Evolutionary conservation across 2,888 invertebrate genomes (phyloP).

Genomic region (Rosalia funebris): DNA sequence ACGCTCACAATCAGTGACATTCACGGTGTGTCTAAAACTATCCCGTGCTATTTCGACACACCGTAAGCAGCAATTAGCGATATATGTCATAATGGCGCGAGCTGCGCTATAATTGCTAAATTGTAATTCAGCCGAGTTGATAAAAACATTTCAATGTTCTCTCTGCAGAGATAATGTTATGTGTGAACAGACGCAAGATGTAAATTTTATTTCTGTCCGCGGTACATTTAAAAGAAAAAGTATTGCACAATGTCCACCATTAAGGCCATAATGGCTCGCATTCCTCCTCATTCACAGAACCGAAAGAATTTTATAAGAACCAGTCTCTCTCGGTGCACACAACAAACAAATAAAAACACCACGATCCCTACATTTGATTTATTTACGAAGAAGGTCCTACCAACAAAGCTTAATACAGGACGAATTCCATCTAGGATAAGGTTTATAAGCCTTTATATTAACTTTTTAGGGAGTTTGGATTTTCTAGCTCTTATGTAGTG

Average conservation of each 20-base stretch:
- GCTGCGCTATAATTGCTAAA: slow-evolving; percentile 6
- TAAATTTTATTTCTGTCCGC: slow-evolving; percentile 52
- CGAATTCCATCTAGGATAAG: no score
- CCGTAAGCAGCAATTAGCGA: neutral
- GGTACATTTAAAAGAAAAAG: slow-evolving; percentile 55
- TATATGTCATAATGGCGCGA: neutral
- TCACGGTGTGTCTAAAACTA: slow-evolving; percentile 4
- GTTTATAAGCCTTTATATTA: no score
- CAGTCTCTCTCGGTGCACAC: slow-evolving; percentile 41
- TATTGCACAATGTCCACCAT: slow-evolving; percentile 55
- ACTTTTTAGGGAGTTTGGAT: no score
- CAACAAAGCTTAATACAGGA: no score
- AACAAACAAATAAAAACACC: slow-evolving; percentile 45
- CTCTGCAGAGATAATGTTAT: slow-evolving; percentile 49
- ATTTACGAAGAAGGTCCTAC: no score
- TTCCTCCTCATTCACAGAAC: slow-evolving; percentile 56
- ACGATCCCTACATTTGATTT: no score
- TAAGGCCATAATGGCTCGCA: slow-evolving; percentile 53
- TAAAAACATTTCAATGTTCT: slow-evolving; percentile 2
- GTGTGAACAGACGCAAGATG: slow-evolving; percentile 54
- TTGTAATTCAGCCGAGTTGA: slow-evolving; percentile 9
- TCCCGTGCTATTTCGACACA: neutral
- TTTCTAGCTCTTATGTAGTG: no score
- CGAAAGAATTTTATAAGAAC: slow-evolving; percentile 55
- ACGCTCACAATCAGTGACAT: neutral